Evolutionary conservation across 2,888 invertebrate species (phyloP).

Genomic region (Eristalinus aeneus): DNA sequence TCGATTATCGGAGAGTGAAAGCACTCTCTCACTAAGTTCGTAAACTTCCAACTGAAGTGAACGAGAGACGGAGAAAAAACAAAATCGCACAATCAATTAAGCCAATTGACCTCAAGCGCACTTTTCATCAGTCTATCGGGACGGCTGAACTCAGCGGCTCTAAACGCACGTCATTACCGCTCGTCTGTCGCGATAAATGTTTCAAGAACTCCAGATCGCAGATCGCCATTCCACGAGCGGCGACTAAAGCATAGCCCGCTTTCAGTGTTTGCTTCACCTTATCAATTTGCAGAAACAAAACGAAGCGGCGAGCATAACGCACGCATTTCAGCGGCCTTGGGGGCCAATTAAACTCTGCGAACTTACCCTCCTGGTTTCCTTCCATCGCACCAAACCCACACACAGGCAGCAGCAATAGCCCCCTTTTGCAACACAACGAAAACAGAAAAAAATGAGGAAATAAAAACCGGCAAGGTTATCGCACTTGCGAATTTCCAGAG

Average conservation of each 20-base stretch:
- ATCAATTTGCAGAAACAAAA: constrained; percentile 34
- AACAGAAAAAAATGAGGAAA: constrained; percentile 1
- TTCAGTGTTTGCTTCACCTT: constrained; percentile 24
- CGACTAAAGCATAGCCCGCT: not conserved
- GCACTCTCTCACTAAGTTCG: not conserved
- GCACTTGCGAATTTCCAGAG: constrained; percentile 13
- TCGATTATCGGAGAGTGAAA: constrained; percentile 34
- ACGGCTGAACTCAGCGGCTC: not conserved
- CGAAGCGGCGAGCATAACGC: not conserved
- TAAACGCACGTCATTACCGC: constrained; percentile 16
- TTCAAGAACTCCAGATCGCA: not conserved
- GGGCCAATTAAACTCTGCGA: constrained; percentile 38
- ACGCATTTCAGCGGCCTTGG: constrained; percentile 34
- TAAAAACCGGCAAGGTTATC: constrained; percentile 35
- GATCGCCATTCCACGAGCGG: not conserved
- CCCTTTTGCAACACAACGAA: constrained; percentile 2
- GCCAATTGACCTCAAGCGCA: constrained; percentile 50
- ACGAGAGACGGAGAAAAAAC: constrained; percentile 1
- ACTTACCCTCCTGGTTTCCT: constrained; percentile 36
- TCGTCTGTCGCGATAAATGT: not conserved
- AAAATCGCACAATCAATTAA: constrained; percentile 44
- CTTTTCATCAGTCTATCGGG: constrained; percentile 24
- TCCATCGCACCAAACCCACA: not conserved
- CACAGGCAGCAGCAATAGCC: not conserved
- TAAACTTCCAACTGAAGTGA: not conserved